These are phyloP conservation scores for Brachionus angularis DNA, from an alignment of 1,140 invertebrate genomes.

Conservation along the genomic window DNA sequence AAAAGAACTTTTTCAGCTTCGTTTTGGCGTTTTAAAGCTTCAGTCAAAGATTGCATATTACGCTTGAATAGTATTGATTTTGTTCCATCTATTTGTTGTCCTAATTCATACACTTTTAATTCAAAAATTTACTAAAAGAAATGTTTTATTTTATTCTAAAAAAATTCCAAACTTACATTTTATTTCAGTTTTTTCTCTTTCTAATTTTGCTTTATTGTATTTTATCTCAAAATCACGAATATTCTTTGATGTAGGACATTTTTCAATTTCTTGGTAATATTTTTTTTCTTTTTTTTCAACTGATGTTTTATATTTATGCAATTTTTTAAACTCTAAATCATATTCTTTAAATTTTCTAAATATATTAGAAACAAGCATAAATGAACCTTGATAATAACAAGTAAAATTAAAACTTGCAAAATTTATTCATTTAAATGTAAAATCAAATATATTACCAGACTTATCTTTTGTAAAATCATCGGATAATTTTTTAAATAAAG, in stretches of 20 bases:
- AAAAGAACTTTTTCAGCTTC: slow-evolving; percentile 32
- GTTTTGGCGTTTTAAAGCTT: slow-evolving; percentile 18
- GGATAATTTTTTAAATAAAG: slow-evolving; percentile 5
- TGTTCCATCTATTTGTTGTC: slow-evolving; percentile 3
- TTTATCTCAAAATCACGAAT: slow-evolving; percentile 28
- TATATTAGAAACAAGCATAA: slow-evolving; percentile 6
- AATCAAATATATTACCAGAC: not conserved
- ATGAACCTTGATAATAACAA: not conserved
- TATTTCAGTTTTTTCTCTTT: slow-evolving; percentile 26
- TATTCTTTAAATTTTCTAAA: slow-evolving; percentile 41
- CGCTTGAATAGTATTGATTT: slow-evolving; percentile 37
- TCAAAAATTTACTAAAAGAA: not conserved
- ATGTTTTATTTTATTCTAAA: not conserved
- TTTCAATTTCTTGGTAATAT: slow-evolving; percentile 2
- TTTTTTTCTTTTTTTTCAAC: slow-evolving; percentile 6
- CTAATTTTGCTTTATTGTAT: slow-evolving; percentile 6
- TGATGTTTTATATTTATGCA: not conserved
- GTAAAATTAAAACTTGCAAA: not conserved
- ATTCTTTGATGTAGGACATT: slow-evolving; percentile 20
- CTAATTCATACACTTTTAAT: slow-evolving; percentile 8
- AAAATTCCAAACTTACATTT: slow-evolving; percentile 4
- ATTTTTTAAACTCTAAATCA: not conserved
- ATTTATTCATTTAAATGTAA: too few relatives aligned
- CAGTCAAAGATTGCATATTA: slow-evolving; percentile 19
- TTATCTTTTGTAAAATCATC: slow-evolving; percentile 38